Conservation (phyloP, 1,140 invertebrate species). For the Zaprionus camerounensis region DNA sequence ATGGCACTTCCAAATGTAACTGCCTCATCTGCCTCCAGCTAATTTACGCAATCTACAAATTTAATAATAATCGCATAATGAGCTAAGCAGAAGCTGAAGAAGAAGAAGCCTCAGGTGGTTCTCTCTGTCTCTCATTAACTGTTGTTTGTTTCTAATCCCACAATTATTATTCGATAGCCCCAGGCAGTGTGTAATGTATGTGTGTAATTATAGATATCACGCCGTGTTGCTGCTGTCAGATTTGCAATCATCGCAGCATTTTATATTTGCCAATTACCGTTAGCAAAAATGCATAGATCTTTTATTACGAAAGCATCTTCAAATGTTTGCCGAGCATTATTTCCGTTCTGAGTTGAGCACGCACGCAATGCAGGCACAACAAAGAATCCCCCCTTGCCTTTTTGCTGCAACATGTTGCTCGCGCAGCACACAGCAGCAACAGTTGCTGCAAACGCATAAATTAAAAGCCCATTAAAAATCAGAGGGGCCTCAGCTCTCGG, state of each 20-base stretch:
- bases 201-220: not conserved
- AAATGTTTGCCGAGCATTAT: conserved; percentile 33
- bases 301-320: conserved; percentile 13
- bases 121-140: not conserved
- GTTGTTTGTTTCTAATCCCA: not conserved
- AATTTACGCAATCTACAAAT: not conserved
- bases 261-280: conserved; percentile 4
- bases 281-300: not conserved
- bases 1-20: not conserved
- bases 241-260: conserved; percentile 1
- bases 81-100: not conserved
- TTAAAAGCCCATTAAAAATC: conserved; percentile 69
- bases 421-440: conserved; percentile 1
- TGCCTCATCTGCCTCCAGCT: not conserved
- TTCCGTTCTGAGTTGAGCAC: conserved; percentile 38
- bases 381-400: not conserved
- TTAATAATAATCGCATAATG: not conserved
- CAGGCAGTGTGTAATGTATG: not conserved
- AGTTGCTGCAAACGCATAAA: conserved; percentile 67
- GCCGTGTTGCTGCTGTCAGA: not conserved
- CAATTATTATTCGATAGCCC: not conserved
- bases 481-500: conserved; percentile 7
- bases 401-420: conserved; percentile 43
- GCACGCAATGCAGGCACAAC: conserved; percentile 36
- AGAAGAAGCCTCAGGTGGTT: not conserved